These are phyloP conservation scores for Macrophya annulata DNA, from an alignment of 2,888 invertebrate species.

Conservation along the genomic window DNA sequence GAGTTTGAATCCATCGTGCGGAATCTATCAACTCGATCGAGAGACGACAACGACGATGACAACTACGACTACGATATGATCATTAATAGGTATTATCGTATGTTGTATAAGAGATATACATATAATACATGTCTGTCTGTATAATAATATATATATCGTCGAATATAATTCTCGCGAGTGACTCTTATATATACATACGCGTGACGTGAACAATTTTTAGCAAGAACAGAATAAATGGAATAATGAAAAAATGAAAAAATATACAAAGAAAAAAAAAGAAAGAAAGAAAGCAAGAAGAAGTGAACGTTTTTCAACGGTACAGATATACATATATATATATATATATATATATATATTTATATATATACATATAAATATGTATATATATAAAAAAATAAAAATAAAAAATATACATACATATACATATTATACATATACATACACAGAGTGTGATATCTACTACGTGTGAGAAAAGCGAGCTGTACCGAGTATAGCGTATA, in stretches of 20 bases:
- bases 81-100: neutral
- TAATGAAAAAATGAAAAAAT: neutral
- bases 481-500: neutral
- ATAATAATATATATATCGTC: neutral
- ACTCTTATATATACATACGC: neutral
- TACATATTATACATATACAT: constrained; percentile 21
- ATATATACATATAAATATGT: neutral
- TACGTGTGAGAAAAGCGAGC: neutral
- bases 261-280: neutral
- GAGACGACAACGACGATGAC: neutral
- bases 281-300: constrained; percentile 10
- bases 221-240: neutral
- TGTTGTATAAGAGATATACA: neutral
- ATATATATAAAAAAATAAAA: no score
- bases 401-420: constrained; percentile 4
- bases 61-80: neutral
- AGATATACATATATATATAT: constrained; percentile 11
- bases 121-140: neutral
- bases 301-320: constrained; percentile 29
- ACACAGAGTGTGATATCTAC: constrained; percentile 8
- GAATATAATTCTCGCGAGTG: constrained; percentile 26
- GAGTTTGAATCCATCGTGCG: constrained; percentile 8
- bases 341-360: neutral
- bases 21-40: neutral
- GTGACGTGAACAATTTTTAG: constrained; percentile 8